A percentile compares a stretch with the other conserved stretches of the same genome.
Evolutionary conservation across 2,797 vertebrate species (phyloP).

Genomic region (Mus minutoides): DNA sequence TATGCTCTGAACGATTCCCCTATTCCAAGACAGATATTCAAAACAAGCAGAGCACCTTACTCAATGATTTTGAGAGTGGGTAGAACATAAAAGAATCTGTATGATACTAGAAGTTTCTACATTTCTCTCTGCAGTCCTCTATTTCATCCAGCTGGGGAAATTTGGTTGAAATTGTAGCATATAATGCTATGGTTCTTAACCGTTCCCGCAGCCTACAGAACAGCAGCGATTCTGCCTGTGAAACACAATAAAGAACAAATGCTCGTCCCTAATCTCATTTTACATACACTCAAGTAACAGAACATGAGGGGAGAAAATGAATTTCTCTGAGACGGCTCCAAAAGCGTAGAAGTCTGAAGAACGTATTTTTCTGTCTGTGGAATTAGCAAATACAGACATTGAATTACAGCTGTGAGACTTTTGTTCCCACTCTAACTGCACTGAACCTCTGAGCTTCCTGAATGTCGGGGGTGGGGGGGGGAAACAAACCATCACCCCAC

Average conservation of each 20-base stretch:
- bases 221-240: constrained; percentile 14
- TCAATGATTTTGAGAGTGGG: background rate
- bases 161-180: constrained; percentile 38
- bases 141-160: constrained; percentile 5
- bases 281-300: constrained; percentile 50
- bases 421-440: background rate
- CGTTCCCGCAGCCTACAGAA: background rate
- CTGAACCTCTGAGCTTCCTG: background rate
- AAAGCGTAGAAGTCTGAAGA: constrained; percentile 42
- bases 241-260: constrained; percentile 64
- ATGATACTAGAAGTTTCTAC: background rate
- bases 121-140: constrained; percentile 1
- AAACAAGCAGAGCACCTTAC: background rate
- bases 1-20: background rate
- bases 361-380: constrained; percentile 57
- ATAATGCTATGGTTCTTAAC: constrained; percentile 34
- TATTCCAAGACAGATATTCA: background rate
- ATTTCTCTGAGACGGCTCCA: background rate
- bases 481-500: background rate
- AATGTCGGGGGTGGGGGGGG: no score
- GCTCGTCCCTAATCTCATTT: constrained; percentile 55
- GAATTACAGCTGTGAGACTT: constrained; percentile 44
- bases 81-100: background rate
- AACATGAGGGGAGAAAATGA: background rate
- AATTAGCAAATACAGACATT: constrained; percentile 37